Percentiles rank a stretch among this genome's conserved stretches.
Conservation (phyloP, 2,888 invertebrate species). For the Bellardia pandia region DNA sequence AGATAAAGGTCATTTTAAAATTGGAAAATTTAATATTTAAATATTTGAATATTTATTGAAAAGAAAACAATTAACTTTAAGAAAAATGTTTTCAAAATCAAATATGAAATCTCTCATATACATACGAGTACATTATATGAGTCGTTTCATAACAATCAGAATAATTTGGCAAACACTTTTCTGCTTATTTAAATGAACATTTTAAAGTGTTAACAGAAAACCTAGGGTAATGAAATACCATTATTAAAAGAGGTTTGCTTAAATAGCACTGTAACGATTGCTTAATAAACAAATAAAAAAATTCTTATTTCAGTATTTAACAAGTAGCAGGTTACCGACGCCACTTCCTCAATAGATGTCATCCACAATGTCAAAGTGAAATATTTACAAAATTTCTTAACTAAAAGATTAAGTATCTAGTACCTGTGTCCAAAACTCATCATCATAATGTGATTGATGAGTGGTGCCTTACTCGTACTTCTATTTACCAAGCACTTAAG, state of each 20-base stretch:
- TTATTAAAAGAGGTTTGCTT: too few relatives aligned
- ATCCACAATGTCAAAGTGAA: not conserved
- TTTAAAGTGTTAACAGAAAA: too few relatives aligned
- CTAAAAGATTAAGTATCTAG: not conserved
- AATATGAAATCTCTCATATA: too few relatives aligned
- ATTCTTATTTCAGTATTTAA: not conserved
- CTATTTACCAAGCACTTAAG: constrained; percentile 53
- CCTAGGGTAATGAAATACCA: too few relatives aligned
- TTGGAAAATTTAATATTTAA: constrained; percentile 1
- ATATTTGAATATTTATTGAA: not conserved
- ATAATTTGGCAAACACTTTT: too few relatives aligned
- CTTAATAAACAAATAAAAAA: too few relatives aligned
- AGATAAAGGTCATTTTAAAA: not conserved
- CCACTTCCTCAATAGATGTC: not conserved
- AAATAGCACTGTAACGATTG: too few relatives aligned
- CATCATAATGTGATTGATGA: constrained; percentile 26
- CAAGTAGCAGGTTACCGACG: constrained; percentile 1
- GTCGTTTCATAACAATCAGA: too few relatives aligned
- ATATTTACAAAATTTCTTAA: constrained; percentile 4
- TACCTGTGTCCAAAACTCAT: not conserved
- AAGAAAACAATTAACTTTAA: not conserved
- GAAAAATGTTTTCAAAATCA: too few relatives aligned
- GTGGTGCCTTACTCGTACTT: not conserved
- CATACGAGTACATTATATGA: too few relatives aligned
- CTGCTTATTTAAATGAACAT: too few relatives aligned